A percentile compares a stretch with the other conserved stretches of the same genome.
These are phyloP conservation scores for Cheiracanthium punctorium DNA, from an alignment of 2,888 invertebrate genomes.

Conservation along the genomic window DNA sequence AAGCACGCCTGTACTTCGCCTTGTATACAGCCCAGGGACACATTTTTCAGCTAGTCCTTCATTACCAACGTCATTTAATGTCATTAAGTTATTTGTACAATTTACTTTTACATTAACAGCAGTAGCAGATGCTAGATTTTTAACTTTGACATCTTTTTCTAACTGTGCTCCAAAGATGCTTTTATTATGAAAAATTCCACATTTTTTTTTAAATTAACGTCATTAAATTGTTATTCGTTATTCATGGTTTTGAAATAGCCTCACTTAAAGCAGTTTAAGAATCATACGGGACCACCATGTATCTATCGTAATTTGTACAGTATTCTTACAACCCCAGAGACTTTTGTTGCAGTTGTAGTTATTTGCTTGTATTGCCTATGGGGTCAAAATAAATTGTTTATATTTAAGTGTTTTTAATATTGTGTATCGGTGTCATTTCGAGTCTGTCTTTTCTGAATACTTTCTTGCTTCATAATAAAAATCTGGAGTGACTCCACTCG, in stretches of 20 bases:
- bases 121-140: conserved; percentile 43
- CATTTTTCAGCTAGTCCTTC: conserved; percentile 48
- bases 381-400: conserved; percentile 58
- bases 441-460: conserved; percentile 35
- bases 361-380: conserved; percentile 57
- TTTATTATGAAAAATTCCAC: conserved; percentile 34
- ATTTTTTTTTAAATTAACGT: conserved; percentile 23
- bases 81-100: conserved; percentile 62
- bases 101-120: conserved; percentile 54
- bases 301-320: conserved; percentile 45
- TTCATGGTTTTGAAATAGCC: neutral
- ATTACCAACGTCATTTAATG: conserved; percentile 12
- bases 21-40: conserved; percentile 13
- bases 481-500: no score
- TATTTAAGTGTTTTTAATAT: conserved; percentile 20
- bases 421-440: conserved; percentile 31
- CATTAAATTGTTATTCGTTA: neutral
- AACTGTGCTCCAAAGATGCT: conserved; percentile 45
- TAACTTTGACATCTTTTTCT: conserved; percentile 55
- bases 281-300: conserved; percentile 29
- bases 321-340: conserved; percentile 43
- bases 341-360: conserved; percentile 57
- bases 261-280: neutral
- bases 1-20: neutral
- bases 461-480: no score